phyloP scores from a whole-genome alignment of 2,113 vertebrate genomes.

The Henicopernis longicauda region DNA sequence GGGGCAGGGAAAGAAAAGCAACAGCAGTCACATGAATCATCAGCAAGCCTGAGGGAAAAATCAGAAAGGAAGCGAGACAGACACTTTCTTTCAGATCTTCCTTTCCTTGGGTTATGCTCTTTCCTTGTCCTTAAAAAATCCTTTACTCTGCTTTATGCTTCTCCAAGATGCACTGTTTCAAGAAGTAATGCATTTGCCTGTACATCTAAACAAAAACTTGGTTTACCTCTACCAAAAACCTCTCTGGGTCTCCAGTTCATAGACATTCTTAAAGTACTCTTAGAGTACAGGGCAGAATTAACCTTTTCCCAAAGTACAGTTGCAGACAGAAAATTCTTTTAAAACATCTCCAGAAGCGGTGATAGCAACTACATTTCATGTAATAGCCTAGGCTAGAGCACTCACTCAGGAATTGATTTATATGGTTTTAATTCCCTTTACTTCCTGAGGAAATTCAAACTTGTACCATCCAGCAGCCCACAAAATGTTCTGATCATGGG shows the following conservation, averaged over 20 bases:
- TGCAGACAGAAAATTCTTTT: neutral
- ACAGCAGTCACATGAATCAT: neutral
- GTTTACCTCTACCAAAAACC: neutral
- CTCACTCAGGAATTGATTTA: conserved; percentile 6
- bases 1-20: neutral
- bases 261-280: neutral
- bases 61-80: neutral
- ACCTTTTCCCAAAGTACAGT: neutral
- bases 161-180: neutral
- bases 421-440: neutral
- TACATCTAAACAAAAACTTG: neutral
- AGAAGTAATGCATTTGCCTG: neutral
- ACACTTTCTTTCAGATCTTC: neutral
- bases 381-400: neutral
- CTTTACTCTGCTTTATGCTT: neutral
- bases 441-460: neutral
- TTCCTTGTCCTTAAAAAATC: neutral
- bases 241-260: neutral
- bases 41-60: neutral
- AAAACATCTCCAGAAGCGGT: neutral
- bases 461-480: neutral
- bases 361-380: neutral
- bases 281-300: neutral
- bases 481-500: neutral
- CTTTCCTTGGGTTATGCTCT: neutral